phyloP scores from a whole-genome alignment of 2,113 vertebrate genomes.

The Saimiri boliviensis region DNA sequence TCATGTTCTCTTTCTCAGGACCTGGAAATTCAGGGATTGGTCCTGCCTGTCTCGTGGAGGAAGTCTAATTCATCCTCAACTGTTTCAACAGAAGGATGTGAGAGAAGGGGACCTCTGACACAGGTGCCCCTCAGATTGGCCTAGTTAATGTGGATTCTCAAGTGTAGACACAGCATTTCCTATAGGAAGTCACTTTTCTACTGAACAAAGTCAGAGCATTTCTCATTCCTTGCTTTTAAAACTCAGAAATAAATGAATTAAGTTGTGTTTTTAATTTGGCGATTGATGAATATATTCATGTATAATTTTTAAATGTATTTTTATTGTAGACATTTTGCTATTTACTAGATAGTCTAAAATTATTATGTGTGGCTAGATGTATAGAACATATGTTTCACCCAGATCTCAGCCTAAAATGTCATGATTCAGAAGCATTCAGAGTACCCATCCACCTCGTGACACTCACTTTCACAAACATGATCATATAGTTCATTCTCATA shows the following conservation, averaged over 20 bases:
- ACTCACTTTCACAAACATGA: neutral
- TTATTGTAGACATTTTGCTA: neutral
- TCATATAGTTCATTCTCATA: neutral
- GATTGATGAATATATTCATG: neutral
- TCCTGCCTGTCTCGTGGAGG: neutral
- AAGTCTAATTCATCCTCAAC: neutral
- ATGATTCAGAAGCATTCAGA: neutral
- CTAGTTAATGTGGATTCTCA: neutral
- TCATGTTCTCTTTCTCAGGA: neutral
- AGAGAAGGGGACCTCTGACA: neutral
- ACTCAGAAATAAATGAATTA: neutral
- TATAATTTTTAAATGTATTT: neutral
- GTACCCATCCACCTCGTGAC: neutral
- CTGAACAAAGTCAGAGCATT: neutral
- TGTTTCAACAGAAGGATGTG: neutral
- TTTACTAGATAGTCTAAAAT: neutral
- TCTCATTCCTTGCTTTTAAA: neutral
- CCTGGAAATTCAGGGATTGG: neutral
- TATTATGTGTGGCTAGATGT: neutral
- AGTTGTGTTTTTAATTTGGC: constrained; percentile 24
- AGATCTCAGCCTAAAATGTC: neutral
- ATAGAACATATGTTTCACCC: neutral
- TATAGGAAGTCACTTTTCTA: constrained; percentile 2
- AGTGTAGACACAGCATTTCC: neutral
- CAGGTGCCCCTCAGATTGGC: neutral